phyloP scores from a whole-genome alignment of 2,888 invertebrate genomes.

The Tipula confusa region DNA sequence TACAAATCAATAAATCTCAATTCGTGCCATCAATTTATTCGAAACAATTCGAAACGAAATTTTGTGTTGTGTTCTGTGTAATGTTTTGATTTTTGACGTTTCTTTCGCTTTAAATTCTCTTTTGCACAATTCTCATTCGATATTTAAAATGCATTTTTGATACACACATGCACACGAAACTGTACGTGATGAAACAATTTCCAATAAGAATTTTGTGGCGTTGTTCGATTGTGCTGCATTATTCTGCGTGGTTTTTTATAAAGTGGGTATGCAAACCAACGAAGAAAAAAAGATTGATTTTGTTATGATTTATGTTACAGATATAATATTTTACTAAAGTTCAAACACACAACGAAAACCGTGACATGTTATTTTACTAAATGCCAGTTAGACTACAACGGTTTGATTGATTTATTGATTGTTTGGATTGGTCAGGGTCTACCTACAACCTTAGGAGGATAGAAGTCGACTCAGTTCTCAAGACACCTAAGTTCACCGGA shows the following conservation, averaged over 20 bases:
- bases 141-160: not conserved
- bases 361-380: no score
- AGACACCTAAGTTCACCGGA: no score
- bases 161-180: not conserved
- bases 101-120: not conserved
- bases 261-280: not conserved
- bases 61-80: not conserved
- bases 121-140: conserved; percentile 3
- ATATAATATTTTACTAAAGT: no score
- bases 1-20: not conserved
- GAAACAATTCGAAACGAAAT: not conserved
- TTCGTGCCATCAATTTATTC: not conserved
- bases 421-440: no score
- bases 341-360: no score
- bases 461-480: no score
- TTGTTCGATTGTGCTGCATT: not conserved
- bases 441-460: no score
- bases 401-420: no score
- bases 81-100: not conserved
- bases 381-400: no score
- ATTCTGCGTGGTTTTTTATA: not conserved
- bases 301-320: no score
- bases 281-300: no score
- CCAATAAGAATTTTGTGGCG: not conserved
- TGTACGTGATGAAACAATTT: not conserved